Conservation (phyloP, 2,113 vertebrate genomes). For the Petrocephalus zakoni region DNA sequence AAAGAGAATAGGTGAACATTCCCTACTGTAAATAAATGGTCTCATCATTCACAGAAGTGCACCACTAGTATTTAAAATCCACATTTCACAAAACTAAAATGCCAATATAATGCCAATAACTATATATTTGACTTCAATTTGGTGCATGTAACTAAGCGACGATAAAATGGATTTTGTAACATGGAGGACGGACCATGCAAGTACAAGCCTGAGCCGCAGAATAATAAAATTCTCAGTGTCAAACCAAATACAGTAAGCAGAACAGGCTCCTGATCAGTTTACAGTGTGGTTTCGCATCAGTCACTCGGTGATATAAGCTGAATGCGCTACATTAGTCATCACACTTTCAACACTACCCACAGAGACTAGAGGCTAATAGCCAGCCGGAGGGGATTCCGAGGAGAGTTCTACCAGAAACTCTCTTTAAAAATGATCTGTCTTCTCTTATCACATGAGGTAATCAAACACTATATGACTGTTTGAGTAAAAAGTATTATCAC, state of each 20-base stretch:
- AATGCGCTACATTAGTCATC: constrained; percentile 47
- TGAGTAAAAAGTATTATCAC: neutral
- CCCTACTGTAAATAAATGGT: neutral
- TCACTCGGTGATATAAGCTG: constrained; percentile 22
- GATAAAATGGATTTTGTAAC: neutral
- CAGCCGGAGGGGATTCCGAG: neutral
- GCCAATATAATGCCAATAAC: neutral
- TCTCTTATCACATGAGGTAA: neutral
- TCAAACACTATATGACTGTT: neutral
- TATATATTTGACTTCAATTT: neutral
- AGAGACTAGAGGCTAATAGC: neutral
- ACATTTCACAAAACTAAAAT: neutral
- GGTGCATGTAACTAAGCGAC: neutral
- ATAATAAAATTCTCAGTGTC: constrained; percentile 21
- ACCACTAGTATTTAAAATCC: neutral
- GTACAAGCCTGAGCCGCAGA: neutral
- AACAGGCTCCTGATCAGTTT: constrained; percentile 16
- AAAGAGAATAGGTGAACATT: neutral
- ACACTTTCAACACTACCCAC: constrained; percentile 53
- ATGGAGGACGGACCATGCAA: neutral
- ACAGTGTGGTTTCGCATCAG: constrained; percentile 51
- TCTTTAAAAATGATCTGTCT: neutral
- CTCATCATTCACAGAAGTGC: neutral
- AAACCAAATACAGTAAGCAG: constrained; percentile 34
- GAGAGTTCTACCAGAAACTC: neutral